A percentile compares a stretch with the other conserved stretches of the same genome.
phyloP scores from a whole-genome alignment of 2,888 invertebrate genomes.

The Drosophila pseudotalamancana region DNA sequence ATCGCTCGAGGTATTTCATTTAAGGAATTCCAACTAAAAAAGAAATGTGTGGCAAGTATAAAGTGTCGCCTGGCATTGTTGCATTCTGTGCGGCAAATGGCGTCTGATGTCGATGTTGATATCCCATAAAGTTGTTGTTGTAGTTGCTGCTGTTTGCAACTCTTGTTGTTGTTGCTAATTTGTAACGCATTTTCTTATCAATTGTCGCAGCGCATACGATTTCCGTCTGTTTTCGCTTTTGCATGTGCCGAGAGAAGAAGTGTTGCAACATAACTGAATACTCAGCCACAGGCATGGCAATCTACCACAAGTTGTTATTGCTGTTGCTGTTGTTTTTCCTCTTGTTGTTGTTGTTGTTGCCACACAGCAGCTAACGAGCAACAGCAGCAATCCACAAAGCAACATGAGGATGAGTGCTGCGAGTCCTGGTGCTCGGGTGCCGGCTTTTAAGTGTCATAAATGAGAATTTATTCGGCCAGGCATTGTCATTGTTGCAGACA shows the following conservation, averaged over 20 bases:
- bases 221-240: conserved; percentile 19
- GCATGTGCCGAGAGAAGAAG: background rate
- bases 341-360: conserved; percentile 10
- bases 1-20: background rate
- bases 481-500: conserved; percentile 68
- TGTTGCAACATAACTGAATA: conserved; percentile 48
- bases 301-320: conserved; percentile 49
- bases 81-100: conserved; percentile 2
- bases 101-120: conserved; percentile 8
- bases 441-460: conserved; percentile 77
- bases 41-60: background rate
- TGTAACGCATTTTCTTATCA: conserved; percentile 76
- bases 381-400: conserved; percentile 31
- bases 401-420: conserved; percentile 28
- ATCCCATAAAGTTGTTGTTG: conserved; percentile 7
- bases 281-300: conserved; percentile 61
- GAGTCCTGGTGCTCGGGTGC: conserved; percentile 40
- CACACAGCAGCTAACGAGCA: conserved; percentile 46
- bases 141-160: background rate
- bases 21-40: background rate
- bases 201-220: conserved; percentile 72
- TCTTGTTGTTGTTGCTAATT: conserved; percentile 56
- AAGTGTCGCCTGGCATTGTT: conserved; percentile 1
- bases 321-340: conserved; percentile 9
- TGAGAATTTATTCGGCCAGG: conserved; percentile 78